Percentiles rank a stretch among this genome's conserved stretches.
Evolutionary conservation across 1,140 invertebrate genomes (phyloP).

Genomic region (Caenorhabditis brenneri): DNA sequence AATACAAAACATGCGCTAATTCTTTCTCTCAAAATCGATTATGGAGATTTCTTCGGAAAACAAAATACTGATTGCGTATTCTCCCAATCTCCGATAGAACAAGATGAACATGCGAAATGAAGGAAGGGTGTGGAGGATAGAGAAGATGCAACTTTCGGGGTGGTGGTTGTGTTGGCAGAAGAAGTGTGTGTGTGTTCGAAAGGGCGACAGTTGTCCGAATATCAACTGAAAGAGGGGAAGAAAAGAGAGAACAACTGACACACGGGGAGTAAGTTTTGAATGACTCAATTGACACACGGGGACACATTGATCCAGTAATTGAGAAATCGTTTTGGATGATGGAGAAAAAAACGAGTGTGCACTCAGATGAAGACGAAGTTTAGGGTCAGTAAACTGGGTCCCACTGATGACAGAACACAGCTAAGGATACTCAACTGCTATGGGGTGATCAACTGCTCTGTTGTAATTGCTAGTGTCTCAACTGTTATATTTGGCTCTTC

Average conservation of each 20-base stretch:
- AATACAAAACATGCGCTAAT: background rate
- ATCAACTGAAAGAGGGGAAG: background rate
- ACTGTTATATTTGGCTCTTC: no score
- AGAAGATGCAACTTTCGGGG: background rate
- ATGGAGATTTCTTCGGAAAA: background rate
- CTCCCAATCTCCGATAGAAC: no score
- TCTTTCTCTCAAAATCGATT: background rate
- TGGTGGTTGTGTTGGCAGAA: background rate
- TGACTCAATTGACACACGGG: background rate
- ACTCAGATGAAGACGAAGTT: no score
- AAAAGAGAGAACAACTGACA: conserved; percentile 14
- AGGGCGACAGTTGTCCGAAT: conserved; percentile 13
- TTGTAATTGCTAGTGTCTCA: no score
- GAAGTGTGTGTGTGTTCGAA: background rate
- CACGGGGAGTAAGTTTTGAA: background rate
- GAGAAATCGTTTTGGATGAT: background rate
- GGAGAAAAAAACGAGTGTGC: no score
- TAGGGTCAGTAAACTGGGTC: no score
- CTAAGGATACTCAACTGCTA: no score
- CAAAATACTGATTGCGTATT: background rate
- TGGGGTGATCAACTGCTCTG: no score
- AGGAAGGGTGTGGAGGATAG: background rate
- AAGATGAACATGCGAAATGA: background rate
- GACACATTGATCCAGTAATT: background rate
- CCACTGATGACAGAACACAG: no score